Base-by-base conservation (phyloP, 2,888 invertebrate species). In the Drosophila yooni region DNA sequence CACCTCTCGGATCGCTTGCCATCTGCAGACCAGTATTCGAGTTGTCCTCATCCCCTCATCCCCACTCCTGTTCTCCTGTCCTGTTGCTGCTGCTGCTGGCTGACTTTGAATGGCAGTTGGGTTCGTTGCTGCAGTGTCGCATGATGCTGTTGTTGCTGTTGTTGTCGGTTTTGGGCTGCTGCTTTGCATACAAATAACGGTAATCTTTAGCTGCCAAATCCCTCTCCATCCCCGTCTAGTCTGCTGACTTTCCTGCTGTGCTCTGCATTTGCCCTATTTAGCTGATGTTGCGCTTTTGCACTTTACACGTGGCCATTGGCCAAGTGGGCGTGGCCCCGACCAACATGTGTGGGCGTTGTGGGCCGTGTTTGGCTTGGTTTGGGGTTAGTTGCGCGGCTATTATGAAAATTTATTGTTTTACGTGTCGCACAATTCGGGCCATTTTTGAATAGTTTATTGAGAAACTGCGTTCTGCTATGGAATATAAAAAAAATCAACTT, bases 111-210 rank as follows among this genome's bases (percentile, higher is more conserved):
- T 75, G 74, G 70, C 75, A 81, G 70, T 81, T 75, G 56, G 75
- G 70, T 75, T 73, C 61, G 53, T 71, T 29, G 62, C 69, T 54
- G 76, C 71, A 71, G 65, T 78, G 70, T 71, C 56, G 61, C 65
- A 67, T 76, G 48, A 57, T 83, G 74, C 62, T 79, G 62, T 74
- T 77, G 71, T 51, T 63, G 57, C 63, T 67, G 69, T 74, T 76
- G 73, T 69, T 82, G 74, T 83, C 74, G 89, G 76, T 80, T 78
- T 76, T 77, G 70, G 77, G 67, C 86, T 78, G 70, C 76, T 88
- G 86, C 83, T 85, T 84, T 85, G 88, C 84, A 85, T 83, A 81
- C 84, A 85, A 88, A 85, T 88, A 85, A 74, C 71, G 78, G 71
- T 79, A 78, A 77, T 83, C 89, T 83, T 83, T 81, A 70, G 81